phyloP scores from a whole-genome alignment of 2,113 vertebrate species.

The Peromyscus leucopus region DNA sequence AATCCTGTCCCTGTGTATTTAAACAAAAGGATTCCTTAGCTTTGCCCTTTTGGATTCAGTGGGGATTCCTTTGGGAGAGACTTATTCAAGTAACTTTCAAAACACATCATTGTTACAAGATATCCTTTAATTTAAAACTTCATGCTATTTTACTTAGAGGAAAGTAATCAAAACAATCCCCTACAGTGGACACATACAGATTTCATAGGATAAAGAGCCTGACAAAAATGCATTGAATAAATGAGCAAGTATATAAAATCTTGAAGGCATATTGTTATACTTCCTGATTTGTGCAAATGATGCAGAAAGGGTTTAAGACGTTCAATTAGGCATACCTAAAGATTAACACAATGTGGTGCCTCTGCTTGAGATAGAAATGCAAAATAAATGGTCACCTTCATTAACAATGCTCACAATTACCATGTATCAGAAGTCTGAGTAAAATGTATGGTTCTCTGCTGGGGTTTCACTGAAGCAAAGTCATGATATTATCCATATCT shows the following conservation, averaged over 20 bases:
- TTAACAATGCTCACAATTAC: not conserved
- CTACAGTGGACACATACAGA: not conserved
- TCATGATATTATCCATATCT: not conserved
- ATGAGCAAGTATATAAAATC: not conserved
- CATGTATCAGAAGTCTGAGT: not conserved
- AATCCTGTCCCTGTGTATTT: slow-evolving; percentile 28
- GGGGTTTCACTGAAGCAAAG: not conserved
- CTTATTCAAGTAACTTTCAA: slow-evolving; percentile 33
- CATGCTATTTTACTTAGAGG: not conserved
- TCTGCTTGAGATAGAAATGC: not conserved
- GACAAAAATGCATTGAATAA: not conserved
- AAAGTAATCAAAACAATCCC: not conserved
- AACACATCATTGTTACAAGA: not conserved
- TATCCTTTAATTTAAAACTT: not conserved
- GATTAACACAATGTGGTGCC: not conserved
- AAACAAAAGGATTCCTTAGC: slow-evolving; percentile 32
- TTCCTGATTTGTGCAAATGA: not conserved
- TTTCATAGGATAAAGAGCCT: not conserved
- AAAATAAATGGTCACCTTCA: not conserved
- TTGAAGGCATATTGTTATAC: not conserved
- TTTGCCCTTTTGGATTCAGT: slow-evolving; percentile 1
- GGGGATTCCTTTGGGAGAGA: not conserved
- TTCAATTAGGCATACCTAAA: not conserved
- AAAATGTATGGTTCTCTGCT: not conserved
- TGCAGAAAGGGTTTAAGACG: not conserved